A percentile compares a stretch with the other conserved stretches of the same genome.
Conservation (phyloP, 2,888 invertebrate genomes). For the Hesperia comma region DNA sequence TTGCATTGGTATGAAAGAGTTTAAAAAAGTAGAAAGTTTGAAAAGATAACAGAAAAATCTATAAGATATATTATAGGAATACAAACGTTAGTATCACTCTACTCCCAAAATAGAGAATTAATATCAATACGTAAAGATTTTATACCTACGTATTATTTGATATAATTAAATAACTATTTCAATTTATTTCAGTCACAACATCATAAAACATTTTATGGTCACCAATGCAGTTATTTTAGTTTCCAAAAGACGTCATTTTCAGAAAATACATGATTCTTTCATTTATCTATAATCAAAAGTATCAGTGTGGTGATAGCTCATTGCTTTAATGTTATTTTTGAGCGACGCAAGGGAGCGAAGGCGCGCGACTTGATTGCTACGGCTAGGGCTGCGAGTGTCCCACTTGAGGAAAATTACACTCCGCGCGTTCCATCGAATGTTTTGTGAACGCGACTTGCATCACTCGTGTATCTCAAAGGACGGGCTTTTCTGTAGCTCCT, state of each 20-base stretch:
- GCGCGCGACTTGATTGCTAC: conserved; percentile 45
- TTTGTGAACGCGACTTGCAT: conserved; percentile 49
- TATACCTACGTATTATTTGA: too few species aligned
- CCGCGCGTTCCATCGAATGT: conserved; percentile 52
- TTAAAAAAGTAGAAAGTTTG: conserved; percentile 7
- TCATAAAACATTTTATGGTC: too few species aligned
- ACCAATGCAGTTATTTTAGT: too few species aligned
- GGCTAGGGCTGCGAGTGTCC: conserved; percentile 53
- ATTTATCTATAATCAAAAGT: conserved; percentile 28
- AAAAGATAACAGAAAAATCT: conserved; percentile 10
- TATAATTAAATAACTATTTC: too few species aligned
- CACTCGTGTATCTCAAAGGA: conserved; percentile 38
- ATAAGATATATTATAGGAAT: too few species aligned
- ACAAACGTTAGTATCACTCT: too few species aligned
- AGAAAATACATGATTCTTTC: background rate
- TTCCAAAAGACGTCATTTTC: too few species aligned
- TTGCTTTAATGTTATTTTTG: conserved; percentile 48
- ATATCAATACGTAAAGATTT: too few species aligned
- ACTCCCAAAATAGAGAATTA: too few species aligned
- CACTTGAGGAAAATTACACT: conserved; percentile 77
- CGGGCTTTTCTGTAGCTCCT: conserved; percentile 23
- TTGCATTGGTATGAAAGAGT: conserved; percentile 15
- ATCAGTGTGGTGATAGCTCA: conserved; percentile 25
- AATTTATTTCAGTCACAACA: too few species aligned
- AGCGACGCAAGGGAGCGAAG: conserved; percentile 43